Evolutionary conservation across 2,888 invertebrate genomes (phyloP).

Genomic region (Uloborus plumipes): DNA sequence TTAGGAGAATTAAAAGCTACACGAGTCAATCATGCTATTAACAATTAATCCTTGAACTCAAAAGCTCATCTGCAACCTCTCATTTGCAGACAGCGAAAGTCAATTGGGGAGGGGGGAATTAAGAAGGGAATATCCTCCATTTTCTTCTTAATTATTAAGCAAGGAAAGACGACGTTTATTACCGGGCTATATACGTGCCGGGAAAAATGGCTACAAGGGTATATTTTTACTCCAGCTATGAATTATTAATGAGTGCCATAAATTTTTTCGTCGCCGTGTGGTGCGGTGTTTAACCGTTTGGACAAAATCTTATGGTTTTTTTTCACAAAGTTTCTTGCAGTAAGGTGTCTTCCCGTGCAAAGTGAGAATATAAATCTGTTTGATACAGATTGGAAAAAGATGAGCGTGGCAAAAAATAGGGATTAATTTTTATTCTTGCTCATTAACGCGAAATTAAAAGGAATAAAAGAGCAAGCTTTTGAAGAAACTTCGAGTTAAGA

Average conservation of each 20-base stretch:
- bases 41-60: constrained; percentile 34
- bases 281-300: not conserved
- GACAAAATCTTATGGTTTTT: constrained; percentile 17
- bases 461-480: no score
- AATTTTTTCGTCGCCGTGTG: constrained; percentile 35
- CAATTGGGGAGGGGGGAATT: no score
- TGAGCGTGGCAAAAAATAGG: not conserved
- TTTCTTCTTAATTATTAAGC: constrained; percentile 23
- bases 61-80: not conserved
- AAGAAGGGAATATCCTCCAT: not conserved
- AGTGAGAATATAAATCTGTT: constrained; percentile 28
- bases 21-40: constrained; percentile 30
- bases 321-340: not conserved
- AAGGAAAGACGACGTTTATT: constrained; percentile 20
- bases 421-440: constrained; percentile 37
- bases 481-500: no score
- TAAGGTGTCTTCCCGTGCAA: not conserved
- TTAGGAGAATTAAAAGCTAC: constrained; percentile 39
- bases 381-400: constrained; percentile 13
- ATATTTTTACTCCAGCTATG: constrained; percentile 37
- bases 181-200: constrained; percentile 29
- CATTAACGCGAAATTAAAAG: constrained; percentile 3
- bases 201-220: constrained; percentile 43
- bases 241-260: constrained; percentile 47
- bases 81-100: constrained; percentile 16